A percentile compares a stretch with the other conserved stretches of the same genome.
Evolutionary conservation across 2,888 invertebrate species (phyloP).

Genomic region (Bruchidius siliquastri): DNA sequence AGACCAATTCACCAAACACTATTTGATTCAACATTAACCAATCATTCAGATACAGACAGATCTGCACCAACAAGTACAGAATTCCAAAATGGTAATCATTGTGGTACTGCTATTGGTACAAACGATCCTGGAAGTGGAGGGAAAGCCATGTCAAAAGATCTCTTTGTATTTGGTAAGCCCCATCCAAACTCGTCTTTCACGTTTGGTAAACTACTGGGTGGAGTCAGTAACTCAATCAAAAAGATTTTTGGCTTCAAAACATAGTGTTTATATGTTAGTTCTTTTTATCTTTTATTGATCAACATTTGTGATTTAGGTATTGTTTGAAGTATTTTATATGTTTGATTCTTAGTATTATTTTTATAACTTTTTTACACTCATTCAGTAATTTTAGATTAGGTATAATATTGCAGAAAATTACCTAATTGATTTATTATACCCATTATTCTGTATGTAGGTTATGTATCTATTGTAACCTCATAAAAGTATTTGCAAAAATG

Average conservation of each 20-base stretch:
- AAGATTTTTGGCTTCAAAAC: constrained; percentile 28
- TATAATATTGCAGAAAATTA: not conserved
- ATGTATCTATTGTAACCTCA: no score
- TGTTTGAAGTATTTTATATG: not conserved
- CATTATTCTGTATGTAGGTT: no score
- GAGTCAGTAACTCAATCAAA: constrained; percentile 27
- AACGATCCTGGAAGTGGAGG: not conserved
- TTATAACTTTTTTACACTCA: not conserved
- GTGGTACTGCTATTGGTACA: not conserved
- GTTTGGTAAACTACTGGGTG: constrained; percentile 27
- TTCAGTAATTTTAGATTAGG: not conserved
- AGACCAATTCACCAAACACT: not conserved
- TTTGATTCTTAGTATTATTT: not conserved
- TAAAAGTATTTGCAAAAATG: no score
- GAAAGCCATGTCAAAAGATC: constrained; percentile 14
- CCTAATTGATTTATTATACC: not conserved
- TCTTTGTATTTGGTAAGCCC: constrained; percentile 28
- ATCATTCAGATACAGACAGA: not conserved
- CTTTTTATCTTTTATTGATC: not conserved
- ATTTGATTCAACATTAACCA: not conserved
- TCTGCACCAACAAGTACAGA: not conserved
- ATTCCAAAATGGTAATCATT: not conserved
- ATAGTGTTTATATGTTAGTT: constrained; percentile 2
- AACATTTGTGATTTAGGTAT: not conserved
- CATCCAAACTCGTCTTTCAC: constrained; percentile 20